Conservation (phyloP, 2,888 invertebrate genomes). For the Pheosia gnoma region DNA sequence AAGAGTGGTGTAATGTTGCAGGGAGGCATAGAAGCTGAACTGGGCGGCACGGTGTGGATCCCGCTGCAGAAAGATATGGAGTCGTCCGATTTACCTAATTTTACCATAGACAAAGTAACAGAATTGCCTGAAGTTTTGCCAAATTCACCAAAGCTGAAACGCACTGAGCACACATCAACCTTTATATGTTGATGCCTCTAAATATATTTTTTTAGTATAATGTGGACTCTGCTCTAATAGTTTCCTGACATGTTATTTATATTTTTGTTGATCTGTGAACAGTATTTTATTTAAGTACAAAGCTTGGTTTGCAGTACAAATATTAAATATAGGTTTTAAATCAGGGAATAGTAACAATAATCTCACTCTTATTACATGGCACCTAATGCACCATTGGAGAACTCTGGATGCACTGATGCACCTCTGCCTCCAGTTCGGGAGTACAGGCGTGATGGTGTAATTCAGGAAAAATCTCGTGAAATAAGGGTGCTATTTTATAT, state of each 20-base stretch:
- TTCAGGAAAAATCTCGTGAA: too few species aligned
- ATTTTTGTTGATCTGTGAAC: constrained; percentile 27
- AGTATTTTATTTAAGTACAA: constrained; percentile 47
- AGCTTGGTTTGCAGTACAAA: constrained; percentile 36
- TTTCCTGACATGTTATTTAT: constrained; percentile 10
- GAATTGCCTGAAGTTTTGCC: constrained; percentile 86
- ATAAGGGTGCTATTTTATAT: constrained; percentile 13
- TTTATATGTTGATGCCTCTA: constrained; percentile 40
- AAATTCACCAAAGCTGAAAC: constrained; percentile 75
- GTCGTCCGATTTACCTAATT: constrained; percentile 84
- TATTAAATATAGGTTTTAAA: constrained; percentile 27
- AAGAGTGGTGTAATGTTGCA: constrained; percentile 39
- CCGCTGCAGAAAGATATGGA: constrained; percentile 84
- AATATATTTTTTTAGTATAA: background rate
- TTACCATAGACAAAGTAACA: constrained; percentile 86
- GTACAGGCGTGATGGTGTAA: too few species aligned
- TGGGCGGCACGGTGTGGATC: constrained; percentile 93
- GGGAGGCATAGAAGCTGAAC: constrained; percentile 90
- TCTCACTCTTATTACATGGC: too few species aligned
- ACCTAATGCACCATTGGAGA: too few species aligned
- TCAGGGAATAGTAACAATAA: background rate
- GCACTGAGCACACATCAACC: constrained; percentile 44
- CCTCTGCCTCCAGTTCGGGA: too few species aligned
- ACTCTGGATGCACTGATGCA: too few species aligned
- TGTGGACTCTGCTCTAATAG: constrained; percentile 4